Base-by-base conservation (phyloP, 2,797 vertebrate genomes). In the Pagetopsis macropterus region DNA sequence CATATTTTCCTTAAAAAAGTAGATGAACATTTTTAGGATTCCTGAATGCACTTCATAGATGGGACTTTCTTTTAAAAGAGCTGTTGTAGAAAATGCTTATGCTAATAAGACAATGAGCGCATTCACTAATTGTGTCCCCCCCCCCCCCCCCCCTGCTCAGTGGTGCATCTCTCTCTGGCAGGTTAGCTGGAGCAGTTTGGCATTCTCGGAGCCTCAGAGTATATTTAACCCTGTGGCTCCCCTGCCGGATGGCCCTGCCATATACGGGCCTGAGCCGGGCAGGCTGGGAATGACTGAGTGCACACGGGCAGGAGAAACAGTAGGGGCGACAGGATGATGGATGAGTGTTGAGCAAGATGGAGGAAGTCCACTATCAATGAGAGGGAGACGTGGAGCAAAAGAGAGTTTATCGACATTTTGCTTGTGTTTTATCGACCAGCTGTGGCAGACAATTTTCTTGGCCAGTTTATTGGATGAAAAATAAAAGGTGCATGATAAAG, bases 181-280 rank as follows among this genome's bases (percentile, higher is more conserved):
- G 81, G 79, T 88, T 84, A 44, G 75, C 54, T 56, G 73, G 57
- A 83, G 75, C 76, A 72, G 78, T 87, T 86, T 87, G 78, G 57
- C 81, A 89, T 90, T 84, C 75, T 69, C 37, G 1, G 66, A 72
- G 82, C 89, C 75, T 81, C 71, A 46, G 82, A 85, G 78, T 91
- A 93, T 94, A 90, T 93, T 94, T 94, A 93, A 91, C 90, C 86
- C 85, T 86, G 80, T 85, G 86, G 86, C 82, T 85, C 80, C 83
- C 86, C 84, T 64, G 82, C 87, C 70, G 90, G 86, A 88, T 81
- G 88, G 78, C 71, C 87, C 88, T 67, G 65, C 92, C 93, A 88
- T 94, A 90, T 93, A 92, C 62, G 92, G 91, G 69, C 83, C 78
- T 82, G 89, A 84, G 79, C 15, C 27, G 5, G 62, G 72, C 72